These are phyloP conservation scores for Porites divaricata DNA, from an alignment of 92 coral and sea anemone species.

Conservation along the genomic window DNA sequence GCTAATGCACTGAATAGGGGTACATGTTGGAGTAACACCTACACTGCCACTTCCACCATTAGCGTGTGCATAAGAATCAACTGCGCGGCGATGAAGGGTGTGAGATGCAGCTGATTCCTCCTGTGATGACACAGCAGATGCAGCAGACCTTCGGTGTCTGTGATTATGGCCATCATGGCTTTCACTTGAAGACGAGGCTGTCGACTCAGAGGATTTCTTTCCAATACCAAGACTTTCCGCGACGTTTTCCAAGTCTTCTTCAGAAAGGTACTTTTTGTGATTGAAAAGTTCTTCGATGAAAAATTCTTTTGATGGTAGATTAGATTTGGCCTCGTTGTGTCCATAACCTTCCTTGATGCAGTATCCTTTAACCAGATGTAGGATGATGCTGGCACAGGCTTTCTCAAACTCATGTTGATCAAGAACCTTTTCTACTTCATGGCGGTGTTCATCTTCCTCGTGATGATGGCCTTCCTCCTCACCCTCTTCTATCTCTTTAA, in stretches of 20 bases:
- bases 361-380: slow-evolving; percentile 74
- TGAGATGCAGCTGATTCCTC: slow-evolving; percentile 7
- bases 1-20: no score
- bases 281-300: slow-evolving; percentile 69
- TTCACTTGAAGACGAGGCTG: background rate
- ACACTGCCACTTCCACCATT: background rate
- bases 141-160: slow-evolving; percentile 50
- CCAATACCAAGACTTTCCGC: slow-evolving; percentile 64
- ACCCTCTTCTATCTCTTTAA: slow-evolving; percentile 45
- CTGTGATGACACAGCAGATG: background rate
- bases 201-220: background rate
- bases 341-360: slow-evolving; percentile 71
- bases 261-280: slow-evolving; percentile 45
- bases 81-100: slow-evolving; percentile 51
- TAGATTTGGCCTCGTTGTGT: slow-evolving; percentile 28
- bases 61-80: slow-evolving; percentile 21
- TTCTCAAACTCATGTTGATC: slow-evolving; percentile 77
- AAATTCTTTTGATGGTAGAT: slow-evolving; percentile 66
- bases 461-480: slow-evolving; percentile 14
- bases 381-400: slow-evolving; percentile 79
- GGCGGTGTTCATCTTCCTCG: slow-evolving; percentile 22
- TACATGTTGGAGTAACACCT: no score
- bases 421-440: slow-evolving; percentile 44
- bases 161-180: slow-evolving; percentile 60
- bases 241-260: slow-evolving; percentile 60